Conservation (phyloP, 2,797 vertebrate genomes). For the Aphelocoma californica region DNA sequence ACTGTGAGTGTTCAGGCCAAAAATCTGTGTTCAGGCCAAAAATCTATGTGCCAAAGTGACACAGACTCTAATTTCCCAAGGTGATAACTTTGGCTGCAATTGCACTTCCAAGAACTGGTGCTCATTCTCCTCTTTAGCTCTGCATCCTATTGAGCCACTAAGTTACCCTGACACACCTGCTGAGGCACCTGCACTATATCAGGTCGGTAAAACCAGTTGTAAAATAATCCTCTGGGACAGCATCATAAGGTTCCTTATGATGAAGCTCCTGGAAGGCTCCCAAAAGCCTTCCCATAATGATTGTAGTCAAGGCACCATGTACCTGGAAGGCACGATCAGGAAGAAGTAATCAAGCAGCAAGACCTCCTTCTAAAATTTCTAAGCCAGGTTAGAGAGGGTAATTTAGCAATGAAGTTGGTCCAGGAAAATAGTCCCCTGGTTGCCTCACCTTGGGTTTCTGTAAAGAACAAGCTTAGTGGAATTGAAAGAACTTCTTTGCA, state of each 20-base stretch:
- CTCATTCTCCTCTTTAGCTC: neutral
- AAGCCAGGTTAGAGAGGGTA: neutral
- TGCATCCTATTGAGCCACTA: neutral
- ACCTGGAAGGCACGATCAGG: neutral
- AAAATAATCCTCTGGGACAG: neutral
- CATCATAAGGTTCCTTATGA: neutral
- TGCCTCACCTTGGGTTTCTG: neutral
- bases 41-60: neutral
- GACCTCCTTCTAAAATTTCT: neutral
- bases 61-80: neutral
- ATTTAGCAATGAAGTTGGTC: neutral
- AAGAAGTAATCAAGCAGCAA: constrained; percentile 1
- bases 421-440: neutral
- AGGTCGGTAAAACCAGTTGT: neutral
- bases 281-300: neutral
- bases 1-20: neutral
- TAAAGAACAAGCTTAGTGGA: neutral
- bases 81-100: neutral
- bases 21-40: neutral
- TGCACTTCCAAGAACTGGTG: neutral
- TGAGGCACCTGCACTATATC: neutral
- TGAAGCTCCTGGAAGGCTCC: neutral
- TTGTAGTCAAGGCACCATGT: neutral
- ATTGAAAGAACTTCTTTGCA: neutral
- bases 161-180: neutral